Percentiles rank a stretch among this genome's conserved stretches.
Conservation (phyloP, 2,797 vertebrate genomes). For the Oreortyx pictus region DNA sequence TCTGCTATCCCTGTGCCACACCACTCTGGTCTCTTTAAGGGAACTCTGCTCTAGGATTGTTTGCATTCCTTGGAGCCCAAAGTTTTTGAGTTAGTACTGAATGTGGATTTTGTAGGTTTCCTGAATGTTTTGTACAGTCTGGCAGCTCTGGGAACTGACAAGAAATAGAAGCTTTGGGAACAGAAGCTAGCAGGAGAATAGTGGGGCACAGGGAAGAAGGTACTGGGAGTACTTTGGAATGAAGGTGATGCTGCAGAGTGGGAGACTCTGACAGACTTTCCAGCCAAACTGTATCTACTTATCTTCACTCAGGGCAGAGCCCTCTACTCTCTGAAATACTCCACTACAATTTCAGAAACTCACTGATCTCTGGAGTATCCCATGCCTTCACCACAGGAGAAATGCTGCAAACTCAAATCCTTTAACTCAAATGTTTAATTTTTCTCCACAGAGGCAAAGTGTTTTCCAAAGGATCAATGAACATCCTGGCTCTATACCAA, state of each 20-base stretch:
- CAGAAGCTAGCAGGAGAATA: neutral
- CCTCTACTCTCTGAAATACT: neutral
- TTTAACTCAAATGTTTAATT: conserved; percentile 24
- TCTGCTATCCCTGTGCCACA: neutral
- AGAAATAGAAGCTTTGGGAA: conserved; percentile 8
- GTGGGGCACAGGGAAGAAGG: neutral
- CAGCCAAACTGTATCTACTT: neutral
- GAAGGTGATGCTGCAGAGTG: neutral
- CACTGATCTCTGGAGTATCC: neutral
- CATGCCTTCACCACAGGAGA: conserved; percentile 32
- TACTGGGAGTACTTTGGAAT: neutral
- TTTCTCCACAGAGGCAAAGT: conserved; percentile 16
- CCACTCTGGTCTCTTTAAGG: neutral
- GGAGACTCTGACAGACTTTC: neutral
- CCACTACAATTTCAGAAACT: neutral
- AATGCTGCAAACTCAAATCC: conserved; percentile 19
- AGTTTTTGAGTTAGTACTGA: neutral
- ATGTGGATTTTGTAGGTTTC: conserved; percentile 54
- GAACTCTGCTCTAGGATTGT: conserved; percentile 33
- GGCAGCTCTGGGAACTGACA: conserved; percentile 23
- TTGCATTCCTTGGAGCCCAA: conserved; percentile 14
- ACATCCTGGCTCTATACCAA: neutral
- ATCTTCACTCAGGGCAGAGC: neutral
- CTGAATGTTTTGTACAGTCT: conserved; percentile 2
- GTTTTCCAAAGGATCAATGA: conserved; percentile 30